Conservation (phyloP, 1,140 invertebrate species). For the Galleria mellonella region DNA sequence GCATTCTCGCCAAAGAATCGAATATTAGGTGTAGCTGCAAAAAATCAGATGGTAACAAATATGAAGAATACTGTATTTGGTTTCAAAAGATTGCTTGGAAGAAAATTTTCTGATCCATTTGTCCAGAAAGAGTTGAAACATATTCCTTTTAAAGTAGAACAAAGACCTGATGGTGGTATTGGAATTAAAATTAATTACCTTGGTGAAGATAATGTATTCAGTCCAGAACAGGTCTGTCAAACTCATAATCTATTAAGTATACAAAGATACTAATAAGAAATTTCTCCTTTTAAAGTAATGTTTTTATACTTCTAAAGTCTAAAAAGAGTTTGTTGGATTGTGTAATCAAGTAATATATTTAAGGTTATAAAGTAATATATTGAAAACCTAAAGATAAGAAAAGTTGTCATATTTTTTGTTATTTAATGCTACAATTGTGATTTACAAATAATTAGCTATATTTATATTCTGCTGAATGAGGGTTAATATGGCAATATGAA, state of each 20-base stretch:
- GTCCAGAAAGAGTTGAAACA: conserved; percentile 86
- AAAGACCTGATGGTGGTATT: conserved; percentile 82
- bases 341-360: no score
- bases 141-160: conserved; percentile 84
- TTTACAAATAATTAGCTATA: no score
- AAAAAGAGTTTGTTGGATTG: no score
- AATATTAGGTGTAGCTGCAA: conserved; percentile 95
- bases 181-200: conserved; percentile 92
- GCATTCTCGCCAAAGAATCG: conserved; percentile 95
- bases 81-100: conserved; percentile 94
- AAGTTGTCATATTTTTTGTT: no score
- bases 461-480: no score
- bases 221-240: conserved; percentile 85
- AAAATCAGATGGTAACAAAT: conserved; percentile 97
- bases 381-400: no score
- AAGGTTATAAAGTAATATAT: no score
- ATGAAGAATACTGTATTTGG: conserved; percentile 97
- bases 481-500: no score
- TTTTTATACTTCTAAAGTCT: no score
- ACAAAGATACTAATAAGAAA: no score
- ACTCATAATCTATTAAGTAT: not conserved
- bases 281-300: no score
- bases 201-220: conserved; percentile 89
- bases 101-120: conserved; percentile 89
- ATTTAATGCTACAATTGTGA: no score